Percentiles rank a stretch among this genome's conserved stretches.
These are phyloP conservation scores for Clarias macrocephalus DNA, from an alignment of 2,113 vertebrate species.

Conservation along the genomic window DNA sequence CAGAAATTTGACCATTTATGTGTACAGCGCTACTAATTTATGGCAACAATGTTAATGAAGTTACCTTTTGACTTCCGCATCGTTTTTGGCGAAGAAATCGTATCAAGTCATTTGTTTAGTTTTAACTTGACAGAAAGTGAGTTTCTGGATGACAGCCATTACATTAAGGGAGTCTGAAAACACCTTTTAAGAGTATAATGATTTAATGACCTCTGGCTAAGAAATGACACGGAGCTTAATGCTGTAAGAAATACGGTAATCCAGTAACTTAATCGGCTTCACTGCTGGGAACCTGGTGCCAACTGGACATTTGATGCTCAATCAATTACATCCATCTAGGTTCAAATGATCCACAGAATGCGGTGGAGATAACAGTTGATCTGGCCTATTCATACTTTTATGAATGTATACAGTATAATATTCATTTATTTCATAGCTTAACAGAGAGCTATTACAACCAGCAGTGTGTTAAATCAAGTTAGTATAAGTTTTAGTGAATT, in stretches of 20 bases:
- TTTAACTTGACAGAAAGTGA: background rate
- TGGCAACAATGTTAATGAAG: background rate
- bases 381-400: background rate
- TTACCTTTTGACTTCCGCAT: background rate
- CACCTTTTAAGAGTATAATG: background rate
- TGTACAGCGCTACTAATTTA: background rate
- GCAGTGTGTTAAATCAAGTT: background rate
- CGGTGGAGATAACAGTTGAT: conserved; percentile 49
- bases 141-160: background rate
- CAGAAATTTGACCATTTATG: background rate
- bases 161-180: background rate
- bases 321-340: conserved; percentile 45
- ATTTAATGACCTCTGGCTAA: conserved; percentile 11
- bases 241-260: conserved; percentile 65
- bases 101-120: background rate
- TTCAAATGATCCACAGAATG: conserved; percentile 37
- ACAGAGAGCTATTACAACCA: background rate
- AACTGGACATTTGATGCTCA: conserved; percentile 62
- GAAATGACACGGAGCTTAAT: conserved; percentile 26
- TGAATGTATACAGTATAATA: background rate
- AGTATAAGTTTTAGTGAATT: background rate
- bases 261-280: conserved; percentile 69
- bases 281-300: conserved; percentile 31
- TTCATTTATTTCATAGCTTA: background rate
- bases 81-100: background rate